A percentile compares a stretch with the other conserved stretches of the same genome.
phyloP scores from a whole-genome alignment of 2,113 vertebrate species.

The Lonchura striata region DNA sequence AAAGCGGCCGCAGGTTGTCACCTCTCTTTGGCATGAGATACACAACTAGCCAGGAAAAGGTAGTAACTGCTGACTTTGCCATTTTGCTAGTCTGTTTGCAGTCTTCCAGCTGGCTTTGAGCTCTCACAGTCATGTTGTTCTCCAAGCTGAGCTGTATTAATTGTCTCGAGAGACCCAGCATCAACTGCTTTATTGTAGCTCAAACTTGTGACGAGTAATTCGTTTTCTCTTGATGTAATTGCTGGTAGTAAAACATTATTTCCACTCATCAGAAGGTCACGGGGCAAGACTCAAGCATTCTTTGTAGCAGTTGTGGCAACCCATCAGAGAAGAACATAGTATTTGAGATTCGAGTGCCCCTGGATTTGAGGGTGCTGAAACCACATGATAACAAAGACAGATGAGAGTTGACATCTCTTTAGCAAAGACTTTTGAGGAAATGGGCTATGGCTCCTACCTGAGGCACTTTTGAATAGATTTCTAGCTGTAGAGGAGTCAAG shows the following conservation, averaged over 20 bases:
- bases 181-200: conserved; percentile 22
- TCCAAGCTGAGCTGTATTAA: conserved; percentile 10
- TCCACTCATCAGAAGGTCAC: background rate
- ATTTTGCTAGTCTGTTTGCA: background rate
- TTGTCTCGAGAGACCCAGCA: background rate
- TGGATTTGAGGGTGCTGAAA: background rate
- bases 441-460: background rate
- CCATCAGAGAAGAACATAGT: background rate
- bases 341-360: background rate
- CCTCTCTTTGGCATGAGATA: background rate
- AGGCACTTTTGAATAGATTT: background rate
- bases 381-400: background rate
- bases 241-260: background rate
- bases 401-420: background rate
- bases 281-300: background rate
- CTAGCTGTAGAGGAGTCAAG: background rate
- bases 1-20: conserved; percentile 7
- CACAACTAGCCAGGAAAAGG: background rate
- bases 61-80: conserved; percentile 6
- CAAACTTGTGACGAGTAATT: background rate
- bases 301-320: background rate
- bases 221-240: background rate
- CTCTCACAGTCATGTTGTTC: background rate
- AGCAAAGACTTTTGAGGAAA: background rate
- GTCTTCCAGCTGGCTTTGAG: conserved; percentile 16